phyloP scores from a whole-genome alignment of 2,113 vertebrate species.

The Istiophorus platypterus region DNA sequence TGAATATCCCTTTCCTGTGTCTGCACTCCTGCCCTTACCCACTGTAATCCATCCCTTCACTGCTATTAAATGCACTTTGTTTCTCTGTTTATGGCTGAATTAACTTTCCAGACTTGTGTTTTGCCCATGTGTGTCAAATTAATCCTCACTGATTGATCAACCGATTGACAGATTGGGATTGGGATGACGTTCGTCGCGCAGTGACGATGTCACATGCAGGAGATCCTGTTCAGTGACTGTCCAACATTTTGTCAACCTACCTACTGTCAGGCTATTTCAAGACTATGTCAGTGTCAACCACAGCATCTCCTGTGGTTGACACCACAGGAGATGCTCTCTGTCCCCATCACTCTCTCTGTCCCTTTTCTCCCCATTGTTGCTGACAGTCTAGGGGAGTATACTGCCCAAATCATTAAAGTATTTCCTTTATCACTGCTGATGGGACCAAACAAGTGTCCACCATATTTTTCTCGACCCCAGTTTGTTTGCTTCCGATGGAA shows the following conservation, averaged over 20 bases:
- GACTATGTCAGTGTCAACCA: slow-evolving; percentile 44
- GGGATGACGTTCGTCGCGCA: slow-evolving; percentile 23
- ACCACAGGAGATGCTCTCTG: too few relatives aligned
- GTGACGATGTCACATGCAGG: slow-evolving; percentile 52
- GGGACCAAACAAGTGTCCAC: slow-evolving; percentile 59
- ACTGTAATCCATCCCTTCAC: slow-evolving; percentile 65
- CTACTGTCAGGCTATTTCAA: slow-evolving; percentile 64
- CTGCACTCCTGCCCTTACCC: slow-evolving; percentile 51
- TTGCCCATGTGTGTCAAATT: slow-evolving; percentile 58
- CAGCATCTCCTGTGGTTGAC: slow-evolving; percentile 25
- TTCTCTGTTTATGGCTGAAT: slow-evolving; percentile 64
- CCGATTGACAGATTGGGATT: slow-evolving; percentile 61
- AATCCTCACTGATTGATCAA: slow-evolving; percentile 61
- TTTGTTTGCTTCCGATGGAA: slow-evolving; percentile 55
- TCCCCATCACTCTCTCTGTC: slow-evolving; percentile 50
- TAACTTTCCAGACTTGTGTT: slow-evolving; percentile 63
- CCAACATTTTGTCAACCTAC: slow-evolving; percentile 38
- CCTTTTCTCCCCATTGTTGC: slow-evolving; percentile 62
- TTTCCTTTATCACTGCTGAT: slow-evolving; percentile 67
- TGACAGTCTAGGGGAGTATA: slow-evolving; percentile 55
- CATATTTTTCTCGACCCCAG: slow-evolving; percentile 50
- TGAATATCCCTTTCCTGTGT: slow-evolving; percentile 37
- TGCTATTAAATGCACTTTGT: slow-evolving; percentile 50
- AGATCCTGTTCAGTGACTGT: slow-evolving; percentile 58
- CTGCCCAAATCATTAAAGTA: slow-evolving; percentile 54